Base-by-base conservation (phyloP, 1,140 invertebrate species). In the Agrypnia vestita region DNA sequence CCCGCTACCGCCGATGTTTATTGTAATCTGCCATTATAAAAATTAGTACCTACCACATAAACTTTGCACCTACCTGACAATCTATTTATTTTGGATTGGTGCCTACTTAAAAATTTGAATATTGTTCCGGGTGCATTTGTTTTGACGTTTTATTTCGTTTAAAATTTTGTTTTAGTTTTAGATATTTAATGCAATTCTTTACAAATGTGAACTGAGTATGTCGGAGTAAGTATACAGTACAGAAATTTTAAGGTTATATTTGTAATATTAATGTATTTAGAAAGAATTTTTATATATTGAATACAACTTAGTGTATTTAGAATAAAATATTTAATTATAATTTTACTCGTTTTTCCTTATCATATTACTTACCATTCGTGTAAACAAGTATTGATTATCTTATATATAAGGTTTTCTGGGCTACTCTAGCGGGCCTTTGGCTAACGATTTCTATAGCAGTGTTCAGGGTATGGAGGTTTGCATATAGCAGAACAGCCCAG, bases 1-100 rank as follows among this genome's bases (percentile, higher is more conserved):
- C 7, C 35, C 12, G 15, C 44, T 67, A 67, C 62, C 62, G 62
- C 62, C 1, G 11, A 56, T 35, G 25, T 35, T n/a, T 56, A 15
- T 17, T 17, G 17, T 56, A 56, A 56, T 56, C 17, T 15, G n/a
- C n/a, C n/a, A 56, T 56, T 56, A 17, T 17, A n/a, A 15, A 62
- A 62, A 71, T 71, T 71, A 71, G 67, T 71, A 71, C 67, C 67
- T 71, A 71, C 67, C 67, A 71, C 67, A 71, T 62, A 62, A 62
- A 25, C 12, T 62, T 25, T 11, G 17, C 59, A 62, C 59, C 53
- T 56, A 62, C 59, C 59, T 51, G 8, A 12, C 49, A 12, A 51
- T 15, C 49, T 62, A 62, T 62, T 62, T 25, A 62, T n/a, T n/a
- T n/a, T n/a, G 25, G 21, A 49, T 51, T 12, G 51, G 67, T 71